Percentiles rank a stretch among this genome's conserved stretches.
Evolutionary conservation across 2,797 vertebrate genomes (phyloP).

Genomic region (Bryconaethiops microstoma): DNA sequence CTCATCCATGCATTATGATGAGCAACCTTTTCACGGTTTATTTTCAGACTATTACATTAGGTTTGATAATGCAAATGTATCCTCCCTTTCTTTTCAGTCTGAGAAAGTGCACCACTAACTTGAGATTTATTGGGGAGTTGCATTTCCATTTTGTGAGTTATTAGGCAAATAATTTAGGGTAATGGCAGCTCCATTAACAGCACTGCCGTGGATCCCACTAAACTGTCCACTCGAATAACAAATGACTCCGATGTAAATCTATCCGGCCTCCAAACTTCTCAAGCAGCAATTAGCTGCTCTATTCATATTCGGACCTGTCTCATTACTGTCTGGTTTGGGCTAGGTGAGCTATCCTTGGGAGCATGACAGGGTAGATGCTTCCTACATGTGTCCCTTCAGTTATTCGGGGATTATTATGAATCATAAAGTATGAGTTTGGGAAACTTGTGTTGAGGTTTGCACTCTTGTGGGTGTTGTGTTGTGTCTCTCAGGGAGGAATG

Average conservation of each 20-base stretch:
- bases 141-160: constrained; percentile 61
- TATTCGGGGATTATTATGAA: constrained; percentile 23
- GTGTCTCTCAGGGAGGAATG: constrained; percentile 85
- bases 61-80: constrained; percentile 36
- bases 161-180: constrained; percentile 71
- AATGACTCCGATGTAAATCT: constrained; percentile 68
- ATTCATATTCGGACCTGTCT: constrained; percentile 69
- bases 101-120: constrained; percentile 21
- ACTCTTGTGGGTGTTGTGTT: constrained; percentile 27
- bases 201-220: constrained; percentile 68
- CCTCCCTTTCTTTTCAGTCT: constrained; percentile 31
- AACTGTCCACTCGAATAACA: constrained; percentile 72
- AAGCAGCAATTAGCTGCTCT: constrained; percentile 71
- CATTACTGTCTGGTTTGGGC: constrained; percentile 63
- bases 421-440: background rate
- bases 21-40: constrained; percentile 26
- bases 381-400: constrained; percentile 18
- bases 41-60: constrained; percentile 6
- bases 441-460: background rate
- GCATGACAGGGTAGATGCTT: constrained; percentile 26
- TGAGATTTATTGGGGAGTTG: constrained; percentile 53
- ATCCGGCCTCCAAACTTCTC: constrained; percentile 65
- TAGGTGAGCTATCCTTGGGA: constrained; percentile 49
- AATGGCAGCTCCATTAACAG: constrained; percentile 72
- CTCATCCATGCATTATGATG: constrained; percentile 13